These are phyloP conservation scores for Haemorhous mexicanus DNA, from an alignment of 2,113 vertebrate species.

Conservation along the genomic window DNA sequence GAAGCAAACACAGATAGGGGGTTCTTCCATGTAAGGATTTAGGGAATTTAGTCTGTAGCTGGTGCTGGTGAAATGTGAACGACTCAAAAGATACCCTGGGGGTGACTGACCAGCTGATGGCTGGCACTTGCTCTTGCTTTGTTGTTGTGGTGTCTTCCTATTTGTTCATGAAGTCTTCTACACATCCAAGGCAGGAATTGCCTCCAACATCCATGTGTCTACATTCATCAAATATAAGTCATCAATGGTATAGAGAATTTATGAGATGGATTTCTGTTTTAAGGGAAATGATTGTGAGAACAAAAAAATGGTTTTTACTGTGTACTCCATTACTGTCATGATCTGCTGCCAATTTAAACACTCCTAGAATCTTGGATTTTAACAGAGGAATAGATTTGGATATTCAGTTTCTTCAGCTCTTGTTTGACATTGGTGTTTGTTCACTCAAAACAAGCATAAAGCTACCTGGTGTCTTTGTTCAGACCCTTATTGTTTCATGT, in stretches of 20 bases:
- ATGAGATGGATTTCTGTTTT: not conserved
- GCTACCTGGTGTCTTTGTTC: not conserved
- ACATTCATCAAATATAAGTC: not conserved
- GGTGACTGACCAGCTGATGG: not conserved
- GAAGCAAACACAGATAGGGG: fast-evolving
- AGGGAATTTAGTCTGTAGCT: not conserved
- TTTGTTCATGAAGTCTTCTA: not conserved
- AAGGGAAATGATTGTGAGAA: not conserved
- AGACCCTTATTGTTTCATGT: not conserved
- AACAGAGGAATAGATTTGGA: not conserved
- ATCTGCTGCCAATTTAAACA: not conserved
- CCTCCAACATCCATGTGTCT: not conserved
- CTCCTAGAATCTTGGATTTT: not conserved
- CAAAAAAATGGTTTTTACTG: not conserved
- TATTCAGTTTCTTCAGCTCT: not conserved
- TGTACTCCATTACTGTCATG: not conserved
- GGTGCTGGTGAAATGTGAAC: not conserved
- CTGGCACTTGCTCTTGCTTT: not conserved
- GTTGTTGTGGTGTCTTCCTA: not conserved
- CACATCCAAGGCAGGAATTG: not conserved
- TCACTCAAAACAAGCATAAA: not conserved
- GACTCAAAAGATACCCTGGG: not conserved
- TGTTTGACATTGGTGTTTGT: not conserved
- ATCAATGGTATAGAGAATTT: not conserved
- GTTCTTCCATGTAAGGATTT: not conserved